Conservation (phyloP, 2,888 invertebrate species). For the Trilocha varians region DNA sequence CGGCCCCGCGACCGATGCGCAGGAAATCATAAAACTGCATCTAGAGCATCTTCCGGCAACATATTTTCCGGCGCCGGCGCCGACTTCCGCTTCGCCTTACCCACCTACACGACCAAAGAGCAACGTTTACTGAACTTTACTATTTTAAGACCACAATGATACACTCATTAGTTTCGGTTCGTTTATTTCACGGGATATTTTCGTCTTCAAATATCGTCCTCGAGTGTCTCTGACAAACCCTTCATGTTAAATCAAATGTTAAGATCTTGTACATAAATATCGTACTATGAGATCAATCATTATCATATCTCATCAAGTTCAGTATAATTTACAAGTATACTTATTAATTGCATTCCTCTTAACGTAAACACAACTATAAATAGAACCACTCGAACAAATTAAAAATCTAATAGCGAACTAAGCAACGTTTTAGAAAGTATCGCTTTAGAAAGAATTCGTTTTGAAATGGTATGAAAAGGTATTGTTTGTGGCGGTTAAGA, state of each 20-base stretch:
- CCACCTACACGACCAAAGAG: constrained; percentile 37
- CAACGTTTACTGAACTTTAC: constrained; percentile 39
- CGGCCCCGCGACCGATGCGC: constrained; percentile 40
- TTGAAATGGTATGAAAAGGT: constrained; percentile 63
- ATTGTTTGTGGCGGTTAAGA: constrained; percentile 60
- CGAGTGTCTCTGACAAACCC: no score
- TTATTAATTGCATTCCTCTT: neutral
- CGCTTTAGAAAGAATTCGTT: constrained; percentile 55
- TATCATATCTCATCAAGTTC: no score
- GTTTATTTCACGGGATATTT: neutral
- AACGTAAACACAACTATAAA: constrained; percentile 7
- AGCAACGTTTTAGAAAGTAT: constrained; percentile 52
- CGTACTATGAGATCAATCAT: no score
- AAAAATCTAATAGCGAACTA: constrained; percentile 12
- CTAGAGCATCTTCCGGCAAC: constrained; percentile 63
- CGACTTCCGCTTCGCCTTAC: constrained; percentile 52
- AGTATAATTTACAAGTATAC: no score
- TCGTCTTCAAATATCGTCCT: neutral
- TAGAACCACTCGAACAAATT: constrained; percentile 15
- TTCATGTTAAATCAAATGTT: no score
- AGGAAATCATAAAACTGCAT: constrained; percentile 70
- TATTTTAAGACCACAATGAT: constrained; percentile 16
- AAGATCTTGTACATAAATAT: no score
- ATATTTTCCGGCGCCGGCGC: constrained; percentile 48
- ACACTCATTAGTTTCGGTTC: neutral